Base-by-base conservation (phyloP, 2,113 vertebrate species). In the Lucifuga dentata region DNA sequence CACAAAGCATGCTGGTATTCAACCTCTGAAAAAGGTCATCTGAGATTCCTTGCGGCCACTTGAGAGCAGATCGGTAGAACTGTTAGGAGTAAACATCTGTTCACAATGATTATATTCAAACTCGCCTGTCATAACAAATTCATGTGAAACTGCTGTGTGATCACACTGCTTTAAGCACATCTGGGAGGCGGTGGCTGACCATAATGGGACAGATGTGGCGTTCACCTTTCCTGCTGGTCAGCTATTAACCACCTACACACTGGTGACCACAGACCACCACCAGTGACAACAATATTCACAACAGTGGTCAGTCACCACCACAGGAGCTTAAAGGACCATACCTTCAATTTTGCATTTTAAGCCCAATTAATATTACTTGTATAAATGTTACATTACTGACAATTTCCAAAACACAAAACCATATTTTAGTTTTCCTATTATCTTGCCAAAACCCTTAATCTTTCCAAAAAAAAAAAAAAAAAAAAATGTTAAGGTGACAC, bases 1-100 rank as follows among this genome's bases (percentile, higher is more conserved):
- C 67, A 56, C 51, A 73, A 51, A 64, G 72, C 75, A 65, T 52
- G 80, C 50, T 67, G 63, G 79, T 77, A 68, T 84, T 88, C 68
- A 84, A 69, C 74, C 78, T 82, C 46, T 38, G 70, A 20, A 33
- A 79, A 81, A 87, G 82, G 83, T 88, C 83, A 68, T 75, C 41
- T 16, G 40, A 73, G 71, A 82, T 76, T 63, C 65, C 80, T 51
- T 36, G 8, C 23, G 23, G 68, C 3, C 45, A 16, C 41, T 61
- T 65, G 21, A 6, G 38, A 73, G 46, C 17, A 23, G 32, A 71
- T 13, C 23, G 66, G 63, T 69, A 50, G 43, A 70, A 39, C 36
- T 63, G 50, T 60, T 49, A 3, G 39, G 60, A 23, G 13, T 53
- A 17, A 49, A 62, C 71, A 44, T 85, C 71, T 60, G 74, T 63